A percentile compares a stretch with the other conserved stretches of the same genome.
phyloP scores from a whole-genome alignment of 2,113 vertebrate species.

The Gymnogyps californianus region DNA sequence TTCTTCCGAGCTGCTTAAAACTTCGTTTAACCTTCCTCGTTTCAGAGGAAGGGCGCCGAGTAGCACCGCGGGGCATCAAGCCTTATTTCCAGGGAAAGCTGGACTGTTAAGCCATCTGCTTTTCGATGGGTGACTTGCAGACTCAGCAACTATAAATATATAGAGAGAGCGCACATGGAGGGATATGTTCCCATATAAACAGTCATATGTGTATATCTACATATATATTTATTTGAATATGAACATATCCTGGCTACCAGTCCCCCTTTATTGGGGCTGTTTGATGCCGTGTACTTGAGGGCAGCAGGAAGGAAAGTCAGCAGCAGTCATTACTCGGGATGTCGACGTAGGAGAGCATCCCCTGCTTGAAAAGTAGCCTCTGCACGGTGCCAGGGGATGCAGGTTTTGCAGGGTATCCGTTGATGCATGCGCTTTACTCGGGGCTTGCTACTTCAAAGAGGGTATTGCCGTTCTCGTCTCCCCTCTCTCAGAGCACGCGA shows the following conservation, averaged over 20 bases:
- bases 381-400: neutral
- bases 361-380: neutral
- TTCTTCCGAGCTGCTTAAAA: neutral
- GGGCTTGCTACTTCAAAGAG: neutral
- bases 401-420: neutral
- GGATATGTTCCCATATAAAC: neutral
- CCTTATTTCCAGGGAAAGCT: neutral
- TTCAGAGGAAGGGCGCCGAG: neutral
- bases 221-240: neutral
- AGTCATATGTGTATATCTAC: too few species aligned
- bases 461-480: neutral
- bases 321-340: neutral
- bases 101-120: neutral
- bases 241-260: neutral
- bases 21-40: neutral
- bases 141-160: neutral
- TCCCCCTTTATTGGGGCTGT: neutral
- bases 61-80: neutral
- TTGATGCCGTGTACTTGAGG: neutral
- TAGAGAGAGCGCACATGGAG: fast-evolving
- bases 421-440: neutral
- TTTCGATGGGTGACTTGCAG: neutral
- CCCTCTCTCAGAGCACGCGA: neutral
- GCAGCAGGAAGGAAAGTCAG: neutral
- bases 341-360: neutral